Percentiles rank a stretch among this genome's conserved stretches.
Evolutionary conservation across 2,888 invertebrate species (phyloP).

Genomic region (Cryptops parisi): DNA sequence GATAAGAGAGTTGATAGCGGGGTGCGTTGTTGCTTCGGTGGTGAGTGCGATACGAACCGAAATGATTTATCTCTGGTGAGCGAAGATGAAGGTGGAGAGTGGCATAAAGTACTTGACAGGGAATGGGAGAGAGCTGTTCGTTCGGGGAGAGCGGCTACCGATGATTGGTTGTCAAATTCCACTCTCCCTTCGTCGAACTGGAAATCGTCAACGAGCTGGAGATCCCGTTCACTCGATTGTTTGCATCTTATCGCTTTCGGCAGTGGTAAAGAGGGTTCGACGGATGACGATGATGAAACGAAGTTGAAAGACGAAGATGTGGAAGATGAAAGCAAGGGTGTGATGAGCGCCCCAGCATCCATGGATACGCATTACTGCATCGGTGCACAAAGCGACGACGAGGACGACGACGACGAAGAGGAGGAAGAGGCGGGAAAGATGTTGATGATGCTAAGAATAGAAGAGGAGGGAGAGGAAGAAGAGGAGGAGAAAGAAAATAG

Average conservation of each 20-base stretch:
- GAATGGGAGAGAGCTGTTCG: constrained; percentile 9
- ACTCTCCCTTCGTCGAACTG: not conserved
- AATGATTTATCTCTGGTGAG: not conserved
- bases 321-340: not conserved
- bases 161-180: constrained; percentile 5
- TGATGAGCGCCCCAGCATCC: constrained; percentile 7
- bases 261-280: not conserved
- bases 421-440: not conserved
- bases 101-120: constrained; percentile 2
- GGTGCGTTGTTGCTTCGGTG: too few relatives aligned
- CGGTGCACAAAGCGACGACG: not conserved
- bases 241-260: not conserved
- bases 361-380: constrained; percentile 16
- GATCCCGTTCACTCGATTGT: not conserved
- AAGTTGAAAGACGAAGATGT: not conserved
- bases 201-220: not conserved
- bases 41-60: not conserved
- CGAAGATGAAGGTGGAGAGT: not conserved
- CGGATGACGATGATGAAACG: not conserved
- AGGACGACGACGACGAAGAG: not conserved
- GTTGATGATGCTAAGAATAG: too few relatives aligned
- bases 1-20: too few relatives aligned
- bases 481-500: not conserved
- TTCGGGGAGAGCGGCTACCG: constrained; percentile 11
- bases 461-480: not conserved